phyloP scores from a whole-genome alignment of 2,113 vertebrate species.

The Myrmecobius fasciatus region DNA sequence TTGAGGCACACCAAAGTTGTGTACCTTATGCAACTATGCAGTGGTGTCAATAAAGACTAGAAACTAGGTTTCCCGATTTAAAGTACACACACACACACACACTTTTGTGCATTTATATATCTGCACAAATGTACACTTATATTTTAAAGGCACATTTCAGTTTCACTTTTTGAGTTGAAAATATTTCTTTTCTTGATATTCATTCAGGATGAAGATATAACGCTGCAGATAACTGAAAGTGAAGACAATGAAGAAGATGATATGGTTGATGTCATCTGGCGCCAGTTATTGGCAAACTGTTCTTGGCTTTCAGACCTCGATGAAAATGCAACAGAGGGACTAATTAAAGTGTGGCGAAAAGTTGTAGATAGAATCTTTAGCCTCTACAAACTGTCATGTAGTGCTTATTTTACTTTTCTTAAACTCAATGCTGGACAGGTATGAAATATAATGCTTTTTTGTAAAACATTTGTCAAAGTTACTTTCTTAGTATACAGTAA shows the following conservation, averaged over 20 bases:
- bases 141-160: neutral
- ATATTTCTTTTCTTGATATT: conserved; percentile 40
- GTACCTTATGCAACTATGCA: neutral
- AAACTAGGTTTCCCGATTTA: neutral
- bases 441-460: conserved; percentile 46
- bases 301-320: conserved; percentile 95
- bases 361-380: conserved; percentile 98
- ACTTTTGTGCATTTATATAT: neutral
- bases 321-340: conserved; percentile 92
- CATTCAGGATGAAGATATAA: conserved; percentile 96
- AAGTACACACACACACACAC: neutral
- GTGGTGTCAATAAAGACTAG: neutral
- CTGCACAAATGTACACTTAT: neutral
- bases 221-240: conserved; percentile 92
- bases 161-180: conserved; percentile 1
- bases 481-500: neutral
- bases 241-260: conserved; percentile 96
- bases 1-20: neutral
- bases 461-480: neutral
- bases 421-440: conserved; percentile 98
- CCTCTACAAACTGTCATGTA: conserved; percentile 96
- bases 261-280: conserved; percentile 97
- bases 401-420: conserved; percentile 98
- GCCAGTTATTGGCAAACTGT: conserved; percentile 92
- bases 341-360: conserved; percentile 95